Evolutionary conservation across 1,140 invertebrate species (phyloP).

Genomic region (Drosophila rhopaloa): DNA sequence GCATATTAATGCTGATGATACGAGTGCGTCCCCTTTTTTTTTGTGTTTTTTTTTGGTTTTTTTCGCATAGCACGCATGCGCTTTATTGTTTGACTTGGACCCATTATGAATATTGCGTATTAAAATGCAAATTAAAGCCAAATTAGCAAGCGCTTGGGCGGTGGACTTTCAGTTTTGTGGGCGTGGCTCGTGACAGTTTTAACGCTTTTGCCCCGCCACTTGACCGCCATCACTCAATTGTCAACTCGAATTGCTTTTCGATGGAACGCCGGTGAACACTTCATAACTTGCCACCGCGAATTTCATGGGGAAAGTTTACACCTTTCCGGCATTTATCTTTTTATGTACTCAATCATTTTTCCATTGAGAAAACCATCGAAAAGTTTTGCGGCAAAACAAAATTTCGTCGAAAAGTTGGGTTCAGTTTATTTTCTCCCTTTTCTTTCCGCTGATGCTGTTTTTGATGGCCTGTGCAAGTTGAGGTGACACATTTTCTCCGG

Average conservation of each 20-base stretch:
- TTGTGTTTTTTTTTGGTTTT: not conserved
- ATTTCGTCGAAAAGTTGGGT: not conserved
- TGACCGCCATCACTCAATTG: slow-evolving; percentile 66
- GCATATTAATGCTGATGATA: slow-evolving; percentile 70
- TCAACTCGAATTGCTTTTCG: slow-evolving; percentile 29
- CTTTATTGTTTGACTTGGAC: slow-evolving; percentile 32
- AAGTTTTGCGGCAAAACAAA: slow-evolving; percentile 8
- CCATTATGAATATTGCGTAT: slow-evolving; percentile 69
- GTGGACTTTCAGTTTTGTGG: slow-evolving; percentile 4
- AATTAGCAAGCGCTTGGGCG: slow-evolving; percentile 61
- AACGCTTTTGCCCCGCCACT: slow-evolving; percentile 21
- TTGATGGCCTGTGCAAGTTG: slow-evolving; percentile 32
- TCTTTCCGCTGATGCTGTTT: slow-evolving; percentile 2
- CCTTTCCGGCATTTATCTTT: slow-evolving; percentile 17
- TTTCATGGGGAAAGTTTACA: slow-evolving; percentile 13
- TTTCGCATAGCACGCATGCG: slow-evolving; percentile 62
- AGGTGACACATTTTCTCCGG: slow-evolving; percentile 44
- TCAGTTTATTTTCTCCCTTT: slow-evolving; percentile 1
- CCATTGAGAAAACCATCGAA: slow-evolving; percentile 19
- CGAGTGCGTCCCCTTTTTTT: slow-evolving; percentile 12
- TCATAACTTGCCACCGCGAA: slow-evolving; percentile 8
- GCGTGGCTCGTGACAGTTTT: slow-evolving; percentile 1
- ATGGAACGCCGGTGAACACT: slow-evolving; percentile 4
- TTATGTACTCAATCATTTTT: slow-evolving; percentile 31
- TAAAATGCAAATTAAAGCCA: slow-evolving; percentile 78